Evolutionary conservation across 2,888 invertebrate species (phyloP).

Genomic region (Tolmerus cingulatus): DNA sequence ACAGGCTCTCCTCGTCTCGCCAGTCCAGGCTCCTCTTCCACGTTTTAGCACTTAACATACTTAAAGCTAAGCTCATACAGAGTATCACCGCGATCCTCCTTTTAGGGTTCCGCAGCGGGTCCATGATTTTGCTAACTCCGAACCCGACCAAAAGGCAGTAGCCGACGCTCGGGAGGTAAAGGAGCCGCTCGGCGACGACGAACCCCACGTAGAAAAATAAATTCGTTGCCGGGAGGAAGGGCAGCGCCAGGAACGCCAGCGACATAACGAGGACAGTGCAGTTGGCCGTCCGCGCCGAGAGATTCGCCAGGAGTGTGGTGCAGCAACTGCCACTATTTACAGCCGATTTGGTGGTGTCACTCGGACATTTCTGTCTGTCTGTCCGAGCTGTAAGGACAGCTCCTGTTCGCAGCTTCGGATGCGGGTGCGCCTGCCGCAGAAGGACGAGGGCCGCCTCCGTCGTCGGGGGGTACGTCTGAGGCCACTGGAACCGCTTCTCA

Average conservation of each 20-base stretch:
- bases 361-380: not conserved
- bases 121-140: constrained; percentile 68
- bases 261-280: constrained; percentile 67
- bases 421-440: not conserved
- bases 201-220: constrained; percentile 98
- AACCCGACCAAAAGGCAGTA: constrained; percentile 88
- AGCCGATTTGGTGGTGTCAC: constrained; percentile 11
- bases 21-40: constrained; percentile 87
- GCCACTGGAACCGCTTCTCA: constrained; percentile 13
- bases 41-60: constrained; percentile 79
- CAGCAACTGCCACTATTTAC: constrained; percentile 31
- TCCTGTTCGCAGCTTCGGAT: not conserved
- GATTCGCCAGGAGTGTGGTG: constrained; percentile 34
- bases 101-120: constrained; percentile 53
- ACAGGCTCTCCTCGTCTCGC: constrained; percentile 91
- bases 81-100: constrained; percentile 56
- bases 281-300: constrained; percentile 51
- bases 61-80: constrained; percentile 67
- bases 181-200: constrained; percentile 94
- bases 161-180: constrained; percentile 96
- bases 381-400: not conserved
- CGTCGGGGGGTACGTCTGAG: constrained; percentile 44
- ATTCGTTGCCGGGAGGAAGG: constrained; percentile 96
- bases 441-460: constrained; percentile 40
- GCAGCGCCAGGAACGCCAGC: constrained; percentile 82